phyloP scores from a whole-genome alignment of 1,140 invertebrate species.

The Sinonovacula constricta region DNA sequence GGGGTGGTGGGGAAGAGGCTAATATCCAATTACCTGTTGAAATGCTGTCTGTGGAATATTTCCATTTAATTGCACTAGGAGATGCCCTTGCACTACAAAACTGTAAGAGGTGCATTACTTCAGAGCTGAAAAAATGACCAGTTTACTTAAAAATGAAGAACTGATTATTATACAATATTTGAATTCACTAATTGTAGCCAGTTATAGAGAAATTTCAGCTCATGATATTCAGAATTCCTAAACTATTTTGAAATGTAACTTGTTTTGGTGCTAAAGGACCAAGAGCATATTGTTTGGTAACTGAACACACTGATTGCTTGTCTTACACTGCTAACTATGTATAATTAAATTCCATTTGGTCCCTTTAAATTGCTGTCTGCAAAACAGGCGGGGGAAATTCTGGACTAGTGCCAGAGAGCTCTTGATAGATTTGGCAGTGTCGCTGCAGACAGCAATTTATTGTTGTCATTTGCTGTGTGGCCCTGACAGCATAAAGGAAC shows the following conservation, averaged over 20 bases:
- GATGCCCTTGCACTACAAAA: no score
- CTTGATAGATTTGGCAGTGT: conserved; percentile 29
- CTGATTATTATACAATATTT: no score
- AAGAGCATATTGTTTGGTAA: not conserved
- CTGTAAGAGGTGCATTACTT: no score
- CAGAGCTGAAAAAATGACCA: no score
- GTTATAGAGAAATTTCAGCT: no score
- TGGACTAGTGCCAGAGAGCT: not conserved
- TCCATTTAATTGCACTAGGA: no score
- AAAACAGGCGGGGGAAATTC: not conserved
- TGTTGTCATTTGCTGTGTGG: conserved; percentile 11
- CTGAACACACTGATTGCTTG: not conserved
- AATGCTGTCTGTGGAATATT: no score
- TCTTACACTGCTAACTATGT: not conserved
- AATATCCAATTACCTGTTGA: no score
- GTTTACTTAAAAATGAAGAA: no score
- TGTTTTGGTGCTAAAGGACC: not conserved
- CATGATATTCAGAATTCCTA: not conserved
- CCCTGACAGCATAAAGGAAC: conserved; percentile 49
- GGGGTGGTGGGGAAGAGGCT: no score
- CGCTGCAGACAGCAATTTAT: conserved; percentile 40
- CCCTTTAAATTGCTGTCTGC: not conserved
- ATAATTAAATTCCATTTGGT: not conserved
- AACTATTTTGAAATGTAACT: not conserved
- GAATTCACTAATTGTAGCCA: no score